Evolutionary conservation across 2,888 invertebrate genomes (phyloP), one percentile per base, ranked within the genome.

Genomic region (Lottia scabra): DNA sequence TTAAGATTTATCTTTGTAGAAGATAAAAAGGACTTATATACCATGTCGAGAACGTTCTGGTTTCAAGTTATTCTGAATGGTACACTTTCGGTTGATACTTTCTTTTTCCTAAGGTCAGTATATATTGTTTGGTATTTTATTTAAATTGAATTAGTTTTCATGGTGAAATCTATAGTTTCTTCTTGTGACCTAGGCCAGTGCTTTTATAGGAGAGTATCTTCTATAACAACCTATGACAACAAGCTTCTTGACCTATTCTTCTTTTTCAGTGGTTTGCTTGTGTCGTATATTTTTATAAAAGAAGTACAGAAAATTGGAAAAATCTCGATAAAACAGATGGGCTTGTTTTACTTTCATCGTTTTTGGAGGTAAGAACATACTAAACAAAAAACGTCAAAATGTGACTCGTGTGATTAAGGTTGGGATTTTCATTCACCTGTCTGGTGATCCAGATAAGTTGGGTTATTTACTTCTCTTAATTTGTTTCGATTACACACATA

Each of bases 1-100:
- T 19, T 8, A 19, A 19, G 19, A 19, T 56, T 19, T 56, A 56
- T 19, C 12, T 19, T 3, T 19, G 8, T 12, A 56, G 56, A 56
- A 23, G 23, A 56, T 10, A 56, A 56, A 23, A 56, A 56, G 13
- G 19, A 19, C 0, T 12, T 12, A 23, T 0, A 10, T 19, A 56
- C 19, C 23, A 56, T 19, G 16, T 23, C 23, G 12, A 19, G 23
- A 13, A 56, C 56, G 6, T 56, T 56, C 23, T 19, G 23, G 2
- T 56, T 56, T 56, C 78, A 78, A 64, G 69, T 74, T 10, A 65
- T 76, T n/a, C 75, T 78, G 48, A 78, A 78, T 48, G 69, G 67
- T 38, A 76, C 78, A 1, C 68, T 78, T 8, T 74, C 78, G 23
- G 75, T 76, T 19, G 78, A 78, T 43, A 73, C 78, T 2, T 78